These are phyloP conservation scores for Enteromius trimaculatus DNA, from an alignment of 2,797 vertebrate species.

Conservation along the genomic window DNA sequence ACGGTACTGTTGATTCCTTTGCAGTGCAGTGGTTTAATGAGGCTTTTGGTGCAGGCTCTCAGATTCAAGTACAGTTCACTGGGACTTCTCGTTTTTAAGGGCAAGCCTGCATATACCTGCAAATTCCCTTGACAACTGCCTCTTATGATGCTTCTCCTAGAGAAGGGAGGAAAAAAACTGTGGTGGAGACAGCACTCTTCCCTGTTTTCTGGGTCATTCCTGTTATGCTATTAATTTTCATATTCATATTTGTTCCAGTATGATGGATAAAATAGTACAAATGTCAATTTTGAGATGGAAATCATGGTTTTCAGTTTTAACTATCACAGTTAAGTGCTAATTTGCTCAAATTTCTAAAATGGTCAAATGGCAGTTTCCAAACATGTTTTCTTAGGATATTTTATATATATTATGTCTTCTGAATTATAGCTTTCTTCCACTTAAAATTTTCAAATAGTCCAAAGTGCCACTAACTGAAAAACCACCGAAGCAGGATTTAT, in stretches of 20 bases:
- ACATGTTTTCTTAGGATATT: background rate
- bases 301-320: background rate
- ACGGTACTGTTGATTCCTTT: slow-evolving; percentile 64
- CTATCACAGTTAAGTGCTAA: background rate
- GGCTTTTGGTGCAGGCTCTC: slow-evolving; percentile 68
- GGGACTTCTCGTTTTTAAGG: slow-evolving; percentile 57
- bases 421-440: background rate
- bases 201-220: slow-evolving; percentile 6
- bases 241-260: background rate
- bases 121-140: slow-evolving; percentile 68
- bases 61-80: slow-evolving; percentile 55
- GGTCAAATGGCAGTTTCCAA: background rate
- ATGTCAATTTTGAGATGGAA: background rate
- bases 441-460: background rate
- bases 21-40: slow-evolving; percentile 71
- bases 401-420: background rate
- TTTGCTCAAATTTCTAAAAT: background rate
- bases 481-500: background rate
- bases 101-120: slow-evolving; percentile 62
- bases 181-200: slow-evolving; percentile 21
- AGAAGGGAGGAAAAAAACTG: slow-evolving; percentile 7
- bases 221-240: background rate
- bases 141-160: slow-evolving; percentile 57
- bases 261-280: slow-evolving; percentile 1
- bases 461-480: background rate